Conservation (phyloP, 2,888 invertebrate species). For the Cosmopolites sordidus region DNA sequence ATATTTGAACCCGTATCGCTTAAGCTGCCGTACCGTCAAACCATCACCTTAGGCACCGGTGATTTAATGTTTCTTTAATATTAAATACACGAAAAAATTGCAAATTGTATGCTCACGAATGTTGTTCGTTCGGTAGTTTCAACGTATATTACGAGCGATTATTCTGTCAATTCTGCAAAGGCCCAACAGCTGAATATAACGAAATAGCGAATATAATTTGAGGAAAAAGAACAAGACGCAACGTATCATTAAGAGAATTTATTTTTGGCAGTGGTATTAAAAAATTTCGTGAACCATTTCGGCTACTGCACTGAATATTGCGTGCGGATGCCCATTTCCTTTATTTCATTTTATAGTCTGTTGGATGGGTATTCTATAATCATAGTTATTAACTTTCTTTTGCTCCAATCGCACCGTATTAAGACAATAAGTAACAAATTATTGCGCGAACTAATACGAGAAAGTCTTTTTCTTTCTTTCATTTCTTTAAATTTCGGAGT, state of each 20-base stretch:
- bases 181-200: constrained; percentile 22
- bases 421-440: neutral
- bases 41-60: too few relatives aligned
- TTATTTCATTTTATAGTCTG: constrained; percentile 33
- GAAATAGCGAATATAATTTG: constrained; percentile 26
- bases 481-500: too few relatives aligned
- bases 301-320: constrained; percentile 37
- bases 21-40: too few relatives aligned
- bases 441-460: neutral
- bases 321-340: constrained; percentile 30
- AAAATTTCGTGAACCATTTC: constrained; percentile 14
- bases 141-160: constrained; percentile 18
- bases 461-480: too few relatives aligned
- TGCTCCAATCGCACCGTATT: neutral
- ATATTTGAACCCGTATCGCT: too few relatives aligned
- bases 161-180: constrained; percentile 26
- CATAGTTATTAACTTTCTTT: constrained; percentile 30
- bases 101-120: neutral
- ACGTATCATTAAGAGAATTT: constrained; percentile 16
- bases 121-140: neutral
- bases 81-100: neutral
- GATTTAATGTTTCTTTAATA: neutral
- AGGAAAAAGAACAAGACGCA: constrained; percentile 14
- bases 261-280: constrained; percentile 10
- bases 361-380: constrained; percentile 34